Evolutionary conservation across 2,888 invertebrate genomes (phyloP), one percentile per base, ranked within the genome.

Genomic region (Pristionchus exspectatus): DNA sequence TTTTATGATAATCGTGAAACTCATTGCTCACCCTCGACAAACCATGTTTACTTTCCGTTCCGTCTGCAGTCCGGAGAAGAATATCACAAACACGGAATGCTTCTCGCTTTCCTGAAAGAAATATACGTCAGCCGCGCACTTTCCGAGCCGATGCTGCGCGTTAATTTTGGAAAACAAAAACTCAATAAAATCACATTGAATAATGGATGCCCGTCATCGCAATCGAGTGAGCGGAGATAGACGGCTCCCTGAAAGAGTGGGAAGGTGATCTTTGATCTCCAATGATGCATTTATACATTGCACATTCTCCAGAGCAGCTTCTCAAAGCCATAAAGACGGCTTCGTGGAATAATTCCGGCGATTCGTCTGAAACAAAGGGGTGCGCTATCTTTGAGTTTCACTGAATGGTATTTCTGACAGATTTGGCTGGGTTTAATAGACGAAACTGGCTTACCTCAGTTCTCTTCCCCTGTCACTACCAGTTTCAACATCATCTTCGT

Each of bases 221-320:
- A 74, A 21, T 38, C 38, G 21, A 38, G 21, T 7, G 38, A 74
- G 3, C 44, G 38, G 21, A 74, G 16, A 24, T 7, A 74, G 1
- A 74, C 94, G 98, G 98, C 21, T 21, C 83, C 74, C 74, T 74
- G 44, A 33, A 72, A 33, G 27, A 2, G 4, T 18, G 16, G 33
- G 18, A 16, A 33, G 38, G 4, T 74, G 38, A 27, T 38, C 74
- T 24, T 24, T 18, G 74, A 74, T 44, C 33, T 93, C 72, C 2
- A 66, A 27, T 66, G 30, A 33, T 24, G 5, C 2, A 18, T 38
- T n/a, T 92, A n/a, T n/a, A 98, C 98, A 90, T 98, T 97, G 95
- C 98, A 98, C 81, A 98, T 98, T 93, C 98, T 97, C 98, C 98
- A 99, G 93, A 99, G 96, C 97, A 99, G 98, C 54, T 98, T 97